A percentile compares a stretch with the other conserved stretches of the same genome.
phyloP scores from a whole-genome alignment of 2,888 invertebrate species.

The Scaptomyza parva region DNA sequence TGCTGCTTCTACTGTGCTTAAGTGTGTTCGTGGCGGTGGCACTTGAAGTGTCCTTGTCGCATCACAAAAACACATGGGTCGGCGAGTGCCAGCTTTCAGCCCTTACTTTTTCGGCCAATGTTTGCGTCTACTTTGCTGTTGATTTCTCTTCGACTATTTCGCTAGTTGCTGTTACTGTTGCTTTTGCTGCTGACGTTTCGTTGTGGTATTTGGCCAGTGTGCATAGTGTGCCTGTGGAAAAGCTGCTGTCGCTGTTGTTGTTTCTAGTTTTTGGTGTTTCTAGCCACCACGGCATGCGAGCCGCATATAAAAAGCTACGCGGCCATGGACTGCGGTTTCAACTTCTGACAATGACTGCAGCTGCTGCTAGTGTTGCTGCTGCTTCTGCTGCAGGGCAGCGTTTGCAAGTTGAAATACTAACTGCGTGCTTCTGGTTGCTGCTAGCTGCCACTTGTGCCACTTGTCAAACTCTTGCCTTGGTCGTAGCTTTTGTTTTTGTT shows the following conservation, averaged over 20 bases:
- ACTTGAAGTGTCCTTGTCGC: constrained; percentile 77
- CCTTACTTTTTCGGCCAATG: constrained; percentile 22
- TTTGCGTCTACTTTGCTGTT: constrained; percentile 43
- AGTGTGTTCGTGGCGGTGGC: constrained; percentile 69
- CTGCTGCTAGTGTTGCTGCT: background rate
- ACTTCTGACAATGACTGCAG: background rate
- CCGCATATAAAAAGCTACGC: constrained; percentile 54
- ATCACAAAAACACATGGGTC: constrained; percentile 73
- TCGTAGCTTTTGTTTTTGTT: constrained; percentile 64
- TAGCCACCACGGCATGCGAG: constrained; percentile 51
- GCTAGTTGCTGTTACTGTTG: no score
- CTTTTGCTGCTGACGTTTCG: constrained; percentile 26
- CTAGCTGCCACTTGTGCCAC: constrained; percentile 59
- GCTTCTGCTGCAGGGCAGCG: background rate
- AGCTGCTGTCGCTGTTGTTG: constrained; percentile 34
- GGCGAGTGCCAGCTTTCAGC: constrained; percentile 49
- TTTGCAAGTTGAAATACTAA: constrained; percentile 37
- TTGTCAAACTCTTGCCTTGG: constrained; percentile 58
- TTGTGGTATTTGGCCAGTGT: constrained; percentile 61
- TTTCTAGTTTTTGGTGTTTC: constrained; percentile 53
- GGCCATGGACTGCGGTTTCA: constrained; percentile 49
- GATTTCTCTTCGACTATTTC: constrained; percentile 51
- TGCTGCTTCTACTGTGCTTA: constrained; percentile 35
- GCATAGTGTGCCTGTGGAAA: constrained; percentile 56
- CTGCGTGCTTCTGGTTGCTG: constrained; percentile 46